Base-by-base conservation (phyloP, 2,113 vertebrate species). In the Nothobranchius furzeri region DNA sequence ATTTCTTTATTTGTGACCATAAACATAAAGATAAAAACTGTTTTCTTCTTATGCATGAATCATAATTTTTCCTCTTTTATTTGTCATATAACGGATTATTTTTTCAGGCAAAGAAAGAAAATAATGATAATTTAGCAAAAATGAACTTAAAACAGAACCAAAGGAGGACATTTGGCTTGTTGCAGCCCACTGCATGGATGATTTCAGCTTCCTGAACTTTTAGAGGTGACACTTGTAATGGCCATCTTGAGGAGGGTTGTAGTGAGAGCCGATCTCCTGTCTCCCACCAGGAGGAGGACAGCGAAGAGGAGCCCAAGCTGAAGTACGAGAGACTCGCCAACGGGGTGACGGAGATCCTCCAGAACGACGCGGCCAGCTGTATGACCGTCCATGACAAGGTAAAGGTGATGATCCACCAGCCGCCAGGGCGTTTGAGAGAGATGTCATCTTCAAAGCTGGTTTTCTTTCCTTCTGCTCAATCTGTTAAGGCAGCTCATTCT, bases 321-420 rank as follows among this genome's bases (percentile, higher is more conserved):
- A 99, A 98, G 85, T 99, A 99, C 35, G 98, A 99, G 84, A 92
- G 98, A 0, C 94, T 99, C 82, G 94, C 95, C 85, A 99, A 99
- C 73, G 95, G 96, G 12, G 95, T 99, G 78, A 97, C 95, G 0
- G 97, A 98, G 81, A 97, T 99, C 87, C 95, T 99, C 46, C 96
- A 97, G 87, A 96, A 95, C 53, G 97, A 99, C 83, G 97, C 96
- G 25, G 96, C 98, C 78, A 99, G 98, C 91, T 99, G 97, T 78
- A 97, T 99, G 96, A 98, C 95, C 0, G 96, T 98, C 46, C 98
- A 99, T 59, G 97, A 99, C 88, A 99, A 99, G 96, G 98, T 98
- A 92, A 63, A 66, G 66, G 66, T 76, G 70, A 64, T 57, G 68
- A 81, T 74, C 70, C 48, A 46, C 45, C 64, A 13, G 50, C 68